Evolutionary conservation across 2,888 invertebrate species (phyloP).

Genomic region (Xiphydria camelus): DNA sequence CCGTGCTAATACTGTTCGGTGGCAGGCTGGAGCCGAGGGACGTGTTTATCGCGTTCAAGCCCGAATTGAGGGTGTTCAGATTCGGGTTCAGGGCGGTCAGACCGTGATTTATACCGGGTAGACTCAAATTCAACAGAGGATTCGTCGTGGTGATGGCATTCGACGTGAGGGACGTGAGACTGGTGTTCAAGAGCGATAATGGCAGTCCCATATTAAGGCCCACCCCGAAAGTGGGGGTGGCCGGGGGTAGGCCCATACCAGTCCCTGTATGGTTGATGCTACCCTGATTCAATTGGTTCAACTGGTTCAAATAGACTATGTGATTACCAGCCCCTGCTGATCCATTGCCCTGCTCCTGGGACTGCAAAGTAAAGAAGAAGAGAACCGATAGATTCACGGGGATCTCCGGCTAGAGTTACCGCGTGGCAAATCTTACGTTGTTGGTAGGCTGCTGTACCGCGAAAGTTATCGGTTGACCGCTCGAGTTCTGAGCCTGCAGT

Average conservation of each 20-base stretch:
- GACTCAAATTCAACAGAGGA: conserved; percentile 55
- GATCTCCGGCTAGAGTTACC: no score
- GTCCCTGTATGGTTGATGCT: conserved; percentile 55
- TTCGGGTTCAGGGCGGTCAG: conserved; percentile 53
- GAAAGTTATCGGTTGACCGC: conserved; percentile 53
- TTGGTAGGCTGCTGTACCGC: conserved; percentile 53
- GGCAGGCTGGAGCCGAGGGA: conserved; percentile 50
- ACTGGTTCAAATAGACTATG: conserved; percentile 55
- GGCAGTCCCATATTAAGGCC: conserved; percentile 58
- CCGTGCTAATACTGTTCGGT: conserved; percentile 53
- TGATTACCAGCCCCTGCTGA: conserved; percentile 54
- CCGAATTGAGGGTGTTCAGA: conserved; percentile 51
- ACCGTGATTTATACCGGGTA: conserved; percentile 51
- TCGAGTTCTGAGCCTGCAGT: conserved; percentile 52
- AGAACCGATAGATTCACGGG: no score
- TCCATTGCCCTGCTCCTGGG: conserved; percentile 53
- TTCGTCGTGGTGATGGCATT: conserved; percentile 57
- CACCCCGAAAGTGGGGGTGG: conserved; percentile 58
- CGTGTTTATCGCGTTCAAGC: conserved; percentile 50
- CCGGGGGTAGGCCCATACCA: conserved; percentile 58
- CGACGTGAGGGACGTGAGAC: conserved; percentile 54
- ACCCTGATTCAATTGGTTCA: conserved; percentile 56
- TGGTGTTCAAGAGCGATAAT: conserved; percentile 53
- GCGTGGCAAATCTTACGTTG: conserved; percentile 48
- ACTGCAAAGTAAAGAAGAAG: conserved; percentile 31